Evolutionary conservation across 2,113 vertebrate species (phyloP).

Genomic region (Dromas ardeola): DNA sequence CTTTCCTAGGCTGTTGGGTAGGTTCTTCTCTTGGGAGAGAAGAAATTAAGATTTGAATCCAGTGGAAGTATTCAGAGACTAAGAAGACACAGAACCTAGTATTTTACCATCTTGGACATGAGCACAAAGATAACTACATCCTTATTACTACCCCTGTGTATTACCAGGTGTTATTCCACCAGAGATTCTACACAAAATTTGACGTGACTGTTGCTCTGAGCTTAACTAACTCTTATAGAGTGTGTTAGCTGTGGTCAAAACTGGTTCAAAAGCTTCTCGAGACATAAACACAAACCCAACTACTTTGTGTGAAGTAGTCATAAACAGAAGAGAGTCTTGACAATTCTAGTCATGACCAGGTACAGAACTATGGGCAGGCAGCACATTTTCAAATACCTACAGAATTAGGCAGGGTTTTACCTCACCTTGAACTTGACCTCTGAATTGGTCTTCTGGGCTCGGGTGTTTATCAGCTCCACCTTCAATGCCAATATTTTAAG

Average conservation of each 20-base stretch:
- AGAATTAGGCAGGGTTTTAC: neutral
- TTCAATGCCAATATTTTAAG: neutral
- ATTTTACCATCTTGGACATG: neutral
- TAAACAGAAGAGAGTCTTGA: neutral
- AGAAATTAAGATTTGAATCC: neutral
- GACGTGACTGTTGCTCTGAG: neutral
- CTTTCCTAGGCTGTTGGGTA: neutral
- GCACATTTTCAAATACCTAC: neutral
- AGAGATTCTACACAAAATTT: neutral
- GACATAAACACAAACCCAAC: neutral
- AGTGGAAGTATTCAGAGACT: neutral
- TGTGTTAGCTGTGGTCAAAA: neutral
- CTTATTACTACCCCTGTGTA: neutral
- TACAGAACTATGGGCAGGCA: neutral
- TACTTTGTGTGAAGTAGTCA: neutral
- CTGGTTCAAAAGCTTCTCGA: neutral
- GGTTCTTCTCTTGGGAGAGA: neutral
- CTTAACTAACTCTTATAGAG: neutral
- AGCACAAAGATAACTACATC: neutral
- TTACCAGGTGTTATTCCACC: neutral
- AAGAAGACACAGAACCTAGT: neutral
- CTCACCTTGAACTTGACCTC: neutral
- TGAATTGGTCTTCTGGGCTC: neutral
- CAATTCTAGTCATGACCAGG: neutral
- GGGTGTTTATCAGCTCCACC: neutral